These are phyloP conservation scores for Sandelia bainsii DNA, from an alignment of 2,797 vertebrate species.

Conservation along the genomic window DNA sequence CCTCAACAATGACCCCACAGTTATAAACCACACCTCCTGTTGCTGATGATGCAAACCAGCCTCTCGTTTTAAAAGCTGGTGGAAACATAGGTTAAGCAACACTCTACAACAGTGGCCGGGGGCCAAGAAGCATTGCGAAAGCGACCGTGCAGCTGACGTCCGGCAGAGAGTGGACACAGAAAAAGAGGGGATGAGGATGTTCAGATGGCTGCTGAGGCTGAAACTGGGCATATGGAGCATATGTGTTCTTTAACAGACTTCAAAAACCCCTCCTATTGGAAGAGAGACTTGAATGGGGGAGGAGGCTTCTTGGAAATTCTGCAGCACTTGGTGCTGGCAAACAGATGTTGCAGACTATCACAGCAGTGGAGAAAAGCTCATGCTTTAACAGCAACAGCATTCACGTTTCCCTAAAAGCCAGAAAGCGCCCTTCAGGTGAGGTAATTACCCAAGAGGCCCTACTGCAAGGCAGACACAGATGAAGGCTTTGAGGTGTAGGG, in stretches of 20 bases:
- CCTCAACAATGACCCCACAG: slow-evolving; percentile 77
- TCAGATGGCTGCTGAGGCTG: slow-evolving; percentile 42
- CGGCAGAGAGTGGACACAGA: slow-evolving; percentile 48
- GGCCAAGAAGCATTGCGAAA: slow-evolving; percentile 70
- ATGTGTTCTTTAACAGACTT: slow-evolving; percentile 54
- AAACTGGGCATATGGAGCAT: slow-evolving; percentile 39
- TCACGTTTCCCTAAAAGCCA: slow-evolving; percentile 73
- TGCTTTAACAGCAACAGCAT: slow-evolving; percentile 78
- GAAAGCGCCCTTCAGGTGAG: slow-evolving; percentile 81
- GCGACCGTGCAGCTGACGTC: slow-evolving; percentile 44
- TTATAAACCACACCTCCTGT: slow-evolving; percentile 67
- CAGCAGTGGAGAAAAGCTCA: slow-evolving; percentile 46
- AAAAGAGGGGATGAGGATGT: slow-evolving; percentile 46
- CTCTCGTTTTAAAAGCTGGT: slow-evolving; percentile 55
- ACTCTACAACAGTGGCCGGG: slow-evolving; percentile 50
- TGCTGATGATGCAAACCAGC: slow-evolving; percentile 72
- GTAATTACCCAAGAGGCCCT: slow-evolving; percentile 83
- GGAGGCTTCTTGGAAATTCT: slow-evolving; percentile 76
- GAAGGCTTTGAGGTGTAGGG: slow-evolving; percentile 78
- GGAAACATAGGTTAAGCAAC: slow-evolving; percentile 70
- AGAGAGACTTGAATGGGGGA: slow-evolving; percentile 28
- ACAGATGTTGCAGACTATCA: slow-evolving; percentile 76
- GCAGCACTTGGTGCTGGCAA: slow-evolving; percentile 73
- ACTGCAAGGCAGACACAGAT: slow-evolving; percentile 75
- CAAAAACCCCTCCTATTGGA: slow-evolving; percentile 48